Conservation (phyloP, 2,797 vertebrate genomes). For the Rhinella marina region DNA sequence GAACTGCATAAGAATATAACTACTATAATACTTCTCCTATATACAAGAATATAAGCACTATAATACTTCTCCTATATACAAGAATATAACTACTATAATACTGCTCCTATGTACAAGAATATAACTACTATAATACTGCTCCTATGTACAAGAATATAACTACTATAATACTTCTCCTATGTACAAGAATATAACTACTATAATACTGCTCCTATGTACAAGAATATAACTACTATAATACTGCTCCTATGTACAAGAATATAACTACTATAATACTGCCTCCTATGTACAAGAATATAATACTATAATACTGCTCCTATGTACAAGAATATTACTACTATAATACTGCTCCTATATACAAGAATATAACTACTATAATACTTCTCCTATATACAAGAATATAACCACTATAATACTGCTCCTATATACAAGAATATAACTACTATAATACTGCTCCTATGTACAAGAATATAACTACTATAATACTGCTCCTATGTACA, state of each 20-base stretch:
- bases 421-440: background rate
- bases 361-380: background rate
- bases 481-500: slow-evolving; percentile 6
- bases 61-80: background rate
- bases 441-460: slow-evolving; percentile 4
- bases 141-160: slow-evolving; percentile 1
- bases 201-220: background rate
- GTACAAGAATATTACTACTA: background rate
- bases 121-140: background rate
- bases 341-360: background rate
- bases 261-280: slow-evolving; percentile 10
- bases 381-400: background rate
- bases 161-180: background rate
- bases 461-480: slow-evolving; percentile 8
- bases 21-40: background rate
- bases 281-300: slow-evolving; percentile 2
- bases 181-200: background rate
- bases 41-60: background rate
- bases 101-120: slow-evolving; percentile 1
- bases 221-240: slow-evolving; percentile 9
- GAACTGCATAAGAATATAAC: no score
- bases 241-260: background rate
- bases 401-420: background rate
- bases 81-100: slow-evolving; percentile 1
- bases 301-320: background rate